phyloP scores from a whole-genome alignment of 2,888 invertebrate species.

The Leucozona laternaria region DNA sequence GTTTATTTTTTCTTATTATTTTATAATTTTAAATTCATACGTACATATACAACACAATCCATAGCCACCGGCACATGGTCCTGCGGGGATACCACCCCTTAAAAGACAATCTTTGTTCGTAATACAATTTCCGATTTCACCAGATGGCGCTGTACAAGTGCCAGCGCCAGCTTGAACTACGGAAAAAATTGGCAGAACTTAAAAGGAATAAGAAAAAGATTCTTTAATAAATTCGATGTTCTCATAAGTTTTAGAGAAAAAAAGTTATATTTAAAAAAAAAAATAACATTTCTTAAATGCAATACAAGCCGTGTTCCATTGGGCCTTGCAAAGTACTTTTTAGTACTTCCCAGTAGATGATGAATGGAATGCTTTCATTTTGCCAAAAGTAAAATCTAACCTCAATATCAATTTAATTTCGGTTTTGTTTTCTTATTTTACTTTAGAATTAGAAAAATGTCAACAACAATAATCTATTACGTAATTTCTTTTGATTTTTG shows the following conservation, averaged over 20 bases:
- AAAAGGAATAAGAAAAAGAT: conserved; percentile 69
- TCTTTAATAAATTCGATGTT: background rate
- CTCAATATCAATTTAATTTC: too few relatives aligned
- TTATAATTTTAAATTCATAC: conserved; percentile 31
- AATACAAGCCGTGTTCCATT: too few relatives aligned
- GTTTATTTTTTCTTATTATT: background rate
- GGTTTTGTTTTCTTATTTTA: too few relatives aligned
- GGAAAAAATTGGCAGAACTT: conserved; percentile 92
- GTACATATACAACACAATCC: conserved; percentile 83
- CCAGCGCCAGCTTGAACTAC: conserved; percentile 91
- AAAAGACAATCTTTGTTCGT: conserved; percentile 88
- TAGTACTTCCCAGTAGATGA: too few relatives aligned
- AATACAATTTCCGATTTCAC: conserved; percentile 93
- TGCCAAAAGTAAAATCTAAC: too few relatives aligned
- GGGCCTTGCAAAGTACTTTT: too few relatives aligned
- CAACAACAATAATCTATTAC: too few relatives aligned
- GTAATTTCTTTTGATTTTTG: too few relatives aligned
- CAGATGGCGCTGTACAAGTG: conserved; percentile 89
- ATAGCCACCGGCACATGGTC: conserved; percentile 88
- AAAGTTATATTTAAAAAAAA: background rate
- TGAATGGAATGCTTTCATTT: too few relatives aligned
- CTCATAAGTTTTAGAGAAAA: too few relatives aligned
- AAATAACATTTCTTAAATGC: background rate
- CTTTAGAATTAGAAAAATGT: too few relatives aligned
- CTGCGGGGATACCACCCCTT: conserved; percentile 90